Evolutionary conservation across 2,888 invertebrate genomes (phyloP), one percentile per base, ranked within the genome.

Genomic region (Gisinianus flammeolus): DNA sequence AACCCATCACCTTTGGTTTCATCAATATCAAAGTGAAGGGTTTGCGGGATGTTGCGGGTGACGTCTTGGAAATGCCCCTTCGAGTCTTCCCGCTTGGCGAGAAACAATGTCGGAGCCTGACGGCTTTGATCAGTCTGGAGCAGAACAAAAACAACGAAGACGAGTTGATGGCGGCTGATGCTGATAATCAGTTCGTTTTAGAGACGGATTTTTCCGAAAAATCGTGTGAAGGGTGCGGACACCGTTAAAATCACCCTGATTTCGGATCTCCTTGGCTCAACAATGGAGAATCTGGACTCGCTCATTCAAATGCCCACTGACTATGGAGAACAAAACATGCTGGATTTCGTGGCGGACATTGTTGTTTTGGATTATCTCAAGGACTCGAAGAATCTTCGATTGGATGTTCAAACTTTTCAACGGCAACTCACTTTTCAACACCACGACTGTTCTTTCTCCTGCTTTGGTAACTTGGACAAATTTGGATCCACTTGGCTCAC

Each of bases 321-420:
- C n/a, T n/a, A n/a, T n/a, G n/a, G n/a, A n/a, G n/a, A n/a, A n/a
- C n/a, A n/a, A n/a, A n/a, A n/a, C n/a, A n/a, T n/a, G n/a, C n/a
- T n/a, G n/a, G n/a, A n/a, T 62, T 62, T 62, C 12, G 62, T 24
- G 62, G 62, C 26, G 2, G 24, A 62, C 24, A 62, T 62, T 24
- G 24, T 62, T 26, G 22, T 62, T 62, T 24, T 62, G 26, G 77
- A 82, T 12, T 82, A 82, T 22, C 31, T 82, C 10, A 71, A 70
- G 8, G 70, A 54, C 33, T 19, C 24, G 12, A 80, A 77, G 66
- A 70, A 79, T 0, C 33, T 68, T 10, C 8, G 75, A 8, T 91
- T 90, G 85, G 91, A 97, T 86, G 94, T 96, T 83, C 89, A 91
- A 28, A 96, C 96, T 4, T 98, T 97, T 87, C 98, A 98, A 86